Percentiles rank a stretch among this genome's conserved stretches.
phyloP scores from a whole-genome alignment of 2,113 vertebrate genomes.

The Conger conger region DNA sequence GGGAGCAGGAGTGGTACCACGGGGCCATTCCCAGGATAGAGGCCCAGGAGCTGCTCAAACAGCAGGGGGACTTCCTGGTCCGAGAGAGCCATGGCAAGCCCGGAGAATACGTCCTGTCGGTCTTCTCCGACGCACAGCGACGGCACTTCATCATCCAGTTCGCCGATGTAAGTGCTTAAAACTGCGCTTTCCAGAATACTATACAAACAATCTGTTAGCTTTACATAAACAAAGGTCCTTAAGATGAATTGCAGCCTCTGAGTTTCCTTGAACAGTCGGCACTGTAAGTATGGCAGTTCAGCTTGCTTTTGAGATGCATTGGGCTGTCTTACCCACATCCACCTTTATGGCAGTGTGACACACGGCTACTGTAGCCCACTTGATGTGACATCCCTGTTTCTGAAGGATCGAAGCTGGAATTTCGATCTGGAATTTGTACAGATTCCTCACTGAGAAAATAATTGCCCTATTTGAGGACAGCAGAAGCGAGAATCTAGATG shows the following conservation, averaged over 20 bases:
- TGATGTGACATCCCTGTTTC: no score
- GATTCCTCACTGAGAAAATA: not conserved
- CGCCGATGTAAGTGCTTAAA: conserved; percentile 77
- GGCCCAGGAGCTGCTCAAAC: conserved; percentile 91
- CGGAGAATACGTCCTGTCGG: conserved; percentile 97
- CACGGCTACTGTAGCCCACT: not conserved
- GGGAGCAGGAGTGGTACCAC: conserved; percentile 97
- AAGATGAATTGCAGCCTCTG: not conserved
- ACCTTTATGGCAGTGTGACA: no score
- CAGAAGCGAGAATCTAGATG: not conserved
- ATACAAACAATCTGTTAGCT: not conserved
- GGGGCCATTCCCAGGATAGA: conserved; percentile 94
- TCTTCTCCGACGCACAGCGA: conserved; percentile 91
- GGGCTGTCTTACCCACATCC: not conserved
- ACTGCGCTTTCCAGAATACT: not conserved
- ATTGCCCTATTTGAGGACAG: not conserved
- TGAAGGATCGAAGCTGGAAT: no score
- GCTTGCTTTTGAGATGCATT: not conserved
- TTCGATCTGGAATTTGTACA: not conserved
- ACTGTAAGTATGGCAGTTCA: not conserved
- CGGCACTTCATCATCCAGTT: conserved; percentile 98
- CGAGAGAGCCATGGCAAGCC: conserved; percentile 97
- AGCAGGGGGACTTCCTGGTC: conserved; percentile 96
- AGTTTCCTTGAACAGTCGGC: not conserved
- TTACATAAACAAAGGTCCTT: not conserved